Conservation (phyloP, 2,888 invertebrate genomes). For the Brassicogethes aeneus region DNA sequence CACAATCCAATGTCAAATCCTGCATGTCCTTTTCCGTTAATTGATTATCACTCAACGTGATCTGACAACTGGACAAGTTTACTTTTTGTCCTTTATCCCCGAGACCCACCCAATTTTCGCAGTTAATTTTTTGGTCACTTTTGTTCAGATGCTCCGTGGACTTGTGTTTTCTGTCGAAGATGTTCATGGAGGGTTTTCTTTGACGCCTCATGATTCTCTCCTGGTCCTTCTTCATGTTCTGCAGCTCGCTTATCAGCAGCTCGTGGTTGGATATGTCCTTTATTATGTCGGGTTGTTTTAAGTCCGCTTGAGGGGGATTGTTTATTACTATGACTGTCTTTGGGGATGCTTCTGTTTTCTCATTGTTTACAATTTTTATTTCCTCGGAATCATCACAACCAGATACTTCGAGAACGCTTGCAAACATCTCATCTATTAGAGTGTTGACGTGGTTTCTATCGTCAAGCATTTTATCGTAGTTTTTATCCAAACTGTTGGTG, state of each 20-base stretch:
- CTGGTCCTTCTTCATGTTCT: conserved; percentile 50
- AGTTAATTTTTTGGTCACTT: conserved; percentile 23
- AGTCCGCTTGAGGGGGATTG: conserved; percentile 2
- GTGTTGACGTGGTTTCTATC: conserved; percentile 38
- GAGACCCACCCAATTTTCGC: conserved; percentile 49
- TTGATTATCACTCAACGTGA: conserved; percentile 48
- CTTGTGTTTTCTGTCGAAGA: conserved; percentile 20
- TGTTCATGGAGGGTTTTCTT: conserved; percentile 30
- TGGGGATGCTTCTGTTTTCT: conserved; percentile 7
- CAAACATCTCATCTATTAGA: conserved; percentile 38
- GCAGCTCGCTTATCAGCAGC: conserved; percentile 60
- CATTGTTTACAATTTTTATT: conserved; percentile 7
- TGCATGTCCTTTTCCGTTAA: conserved; percentile 38
- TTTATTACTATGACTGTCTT: conserved; percentile 15
- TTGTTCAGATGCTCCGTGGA: background rate
- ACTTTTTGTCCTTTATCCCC: conserved; percentile 49
- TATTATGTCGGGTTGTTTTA: conserved; percentile 19
- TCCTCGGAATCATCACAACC: conserved; percentile 22
- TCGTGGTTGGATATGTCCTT: conserved; percentile 50
- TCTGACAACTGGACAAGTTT: conserved; percentile 48
- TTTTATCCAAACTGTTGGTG: conserved; percentile 13
- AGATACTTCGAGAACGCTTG: conserved; percentile 31
- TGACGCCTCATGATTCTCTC: conserved; percentile 32
- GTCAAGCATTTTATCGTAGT: conserved; percentile 26
- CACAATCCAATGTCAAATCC: conserved; percentile 16